These are phyloP conservation scores for Myrmophylax atrothorax DNA, from an alignment of 2,113 vertebrate genomes.

Conservation along the genomic window DNA sequence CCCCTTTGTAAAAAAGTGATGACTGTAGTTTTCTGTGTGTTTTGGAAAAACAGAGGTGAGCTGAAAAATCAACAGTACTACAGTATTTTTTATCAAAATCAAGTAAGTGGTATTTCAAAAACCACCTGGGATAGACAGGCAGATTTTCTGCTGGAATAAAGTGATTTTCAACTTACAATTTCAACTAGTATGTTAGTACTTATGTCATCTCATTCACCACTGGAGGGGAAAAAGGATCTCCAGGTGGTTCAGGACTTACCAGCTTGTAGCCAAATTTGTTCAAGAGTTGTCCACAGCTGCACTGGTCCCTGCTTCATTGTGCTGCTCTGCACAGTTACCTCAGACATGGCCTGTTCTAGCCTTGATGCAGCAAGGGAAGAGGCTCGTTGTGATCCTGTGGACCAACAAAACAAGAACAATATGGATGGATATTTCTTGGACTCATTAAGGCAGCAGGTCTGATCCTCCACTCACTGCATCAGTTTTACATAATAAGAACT, in stretches of 20 bases:
- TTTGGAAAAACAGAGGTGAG: not conserved
- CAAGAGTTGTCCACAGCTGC: conserved; percentile 90
- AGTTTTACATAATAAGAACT: not conserved
- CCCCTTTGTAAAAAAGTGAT: not conserved
- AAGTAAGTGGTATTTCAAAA: not conserved
- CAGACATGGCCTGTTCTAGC: conserved; percentile 93
- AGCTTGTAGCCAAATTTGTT: conserved; percentile 96
- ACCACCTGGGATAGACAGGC: not conserved
- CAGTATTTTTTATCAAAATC: not conserved
- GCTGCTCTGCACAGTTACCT: conserved; percentile 86
- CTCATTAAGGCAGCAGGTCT: not conserved
- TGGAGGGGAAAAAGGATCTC: not conserved
- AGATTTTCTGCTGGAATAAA: not conserved
- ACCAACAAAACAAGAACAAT: not conserved
- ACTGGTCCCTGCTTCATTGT: conserved; percentile 87
- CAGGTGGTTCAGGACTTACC: conserved; percentile 75
- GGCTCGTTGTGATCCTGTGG: conserved; percentile 84
- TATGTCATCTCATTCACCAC: not conserved
- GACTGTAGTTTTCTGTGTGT: not conserved
- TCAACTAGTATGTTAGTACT: not conserved
- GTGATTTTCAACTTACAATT: not conserved
- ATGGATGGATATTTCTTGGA: not conserved
- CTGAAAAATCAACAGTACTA: not conserved
- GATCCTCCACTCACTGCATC: not conserved
- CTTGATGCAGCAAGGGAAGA: conserved; percentile 90